These are phyloP conservation scores for Synanthedon tipuliformis DNA, from an alignment of 2,888 invertebrate species.

Conservation along the genomic window DNA sequence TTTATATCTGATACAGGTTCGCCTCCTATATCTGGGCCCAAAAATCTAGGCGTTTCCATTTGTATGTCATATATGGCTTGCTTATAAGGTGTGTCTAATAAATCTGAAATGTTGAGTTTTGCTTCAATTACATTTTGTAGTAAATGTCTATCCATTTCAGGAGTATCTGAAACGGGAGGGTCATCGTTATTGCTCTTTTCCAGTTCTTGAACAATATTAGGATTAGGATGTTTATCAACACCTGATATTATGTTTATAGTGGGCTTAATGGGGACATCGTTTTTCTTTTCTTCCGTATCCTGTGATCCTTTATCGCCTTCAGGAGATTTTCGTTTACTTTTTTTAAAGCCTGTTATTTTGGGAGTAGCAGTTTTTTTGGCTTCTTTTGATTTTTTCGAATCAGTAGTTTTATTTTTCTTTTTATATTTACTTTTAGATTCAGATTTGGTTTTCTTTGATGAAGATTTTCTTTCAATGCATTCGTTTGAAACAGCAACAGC, in stretches of 20 bases:
- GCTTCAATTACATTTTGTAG: conserved; percentile 54
- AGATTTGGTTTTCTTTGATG: conserved; percentile 5
- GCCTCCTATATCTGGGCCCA: conserved; percentile 51
- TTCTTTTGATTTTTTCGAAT: conserved; percentile 15
- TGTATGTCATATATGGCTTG: conserved; percentile 54
- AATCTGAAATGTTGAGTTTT: conserved; percentile 55
- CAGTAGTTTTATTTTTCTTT: conserved; percentile 12
- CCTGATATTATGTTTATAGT: conserved; percentile 37
- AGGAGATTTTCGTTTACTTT: conserved; percentile 9
- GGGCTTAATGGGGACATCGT: conserved; percentile 26
- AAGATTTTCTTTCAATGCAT: conserved; percentile 4
- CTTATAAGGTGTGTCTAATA: conserved; percentile 73
- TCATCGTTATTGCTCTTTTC: conserved; percentile 25
- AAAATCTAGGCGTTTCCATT: conserved; percentile 69
- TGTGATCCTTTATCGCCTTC: conserved; percentile 15
- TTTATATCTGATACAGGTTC: conserved; percentile 68
- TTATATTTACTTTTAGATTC: conserved; percentile 12
- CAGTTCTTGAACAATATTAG: conserved; percentile 9
- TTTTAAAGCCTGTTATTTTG: conserved; percentile 1
- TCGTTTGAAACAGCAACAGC: conserved; percentile 24
- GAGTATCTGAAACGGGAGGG: conserved; percentile 28
- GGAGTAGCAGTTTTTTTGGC: conserved; percentile 11
- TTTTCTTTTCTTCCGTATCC: conserved; percentile 6
- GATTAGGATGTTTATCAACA: conserved; percentile 9
- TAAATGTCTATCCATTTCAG: conserved; percentile 48